These are phyloP conservation scores for Masnerella sp. DNA, from an alignment of 2,888 invertebrate genomes.

Conservation along the genomic window DNA sequence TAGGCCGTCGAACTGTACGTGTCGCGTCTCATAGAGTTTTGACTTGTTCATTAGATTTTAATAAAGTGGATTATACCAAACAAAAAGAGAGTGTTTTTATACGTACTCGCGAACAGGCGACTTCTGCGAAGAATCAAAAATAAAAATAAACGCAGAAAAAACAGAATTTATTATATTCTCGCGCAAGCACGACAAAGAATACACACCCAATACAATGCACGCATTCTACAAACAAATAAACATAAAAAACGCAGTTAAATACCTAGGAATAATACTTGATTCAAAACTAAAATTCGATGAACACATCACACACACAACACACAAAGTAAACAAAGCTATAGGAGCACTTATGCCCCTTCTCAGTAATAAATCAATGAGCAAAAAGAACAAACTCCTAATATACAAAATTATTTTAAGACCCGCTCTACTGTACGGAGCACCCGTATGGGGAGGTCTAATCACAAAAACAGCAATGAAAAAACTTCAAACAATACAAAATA, in stretches of 20 bases:
- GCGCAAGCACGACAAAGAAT: background rate
- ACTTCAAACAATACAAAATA: background rate
- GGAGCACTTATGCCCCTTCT: background rate
- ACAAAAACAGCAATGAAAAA: background rate
- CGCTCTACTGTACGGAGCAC: background rate
- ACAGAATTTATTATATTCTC: slow-evolving; percentile 11
- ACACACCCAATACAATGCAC: background rate
- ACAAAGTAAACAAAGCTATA: background rate
- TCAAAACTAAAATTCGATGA: slow-evolving; percentile 6
- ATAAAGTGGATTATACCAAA: too few relatives aligned
- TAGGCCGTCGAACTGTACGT: too few relatives aligned
- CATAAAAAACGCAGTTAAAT: background rate
- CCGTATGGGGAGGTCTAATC: background rate
- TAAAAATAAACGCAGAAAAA: slow-evolving; percentile 19
- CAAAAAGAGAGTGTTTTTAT: too few relatives aligned
- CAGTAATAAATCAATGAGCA: background rate
- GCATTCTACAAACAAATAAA: background rate
- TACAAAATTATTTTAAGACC: background rate
- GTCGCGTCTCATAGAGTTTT: too few relatives aligned
- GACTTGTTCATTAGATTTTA: too few relatives aligned
- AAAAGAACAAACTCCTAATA: background rate
- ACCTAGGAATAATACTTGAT: slow-evolving; percentile 1
- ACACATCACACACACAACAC: background rate
- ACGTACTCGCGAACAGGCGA: background rate
- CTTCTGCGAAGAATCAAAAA: slow-evolving; percentile 5